phyloP scores from a whole-genome alignment of 2,888 invertebrate genomes.

The Gastracanthus pulcherrimus region DNA sequence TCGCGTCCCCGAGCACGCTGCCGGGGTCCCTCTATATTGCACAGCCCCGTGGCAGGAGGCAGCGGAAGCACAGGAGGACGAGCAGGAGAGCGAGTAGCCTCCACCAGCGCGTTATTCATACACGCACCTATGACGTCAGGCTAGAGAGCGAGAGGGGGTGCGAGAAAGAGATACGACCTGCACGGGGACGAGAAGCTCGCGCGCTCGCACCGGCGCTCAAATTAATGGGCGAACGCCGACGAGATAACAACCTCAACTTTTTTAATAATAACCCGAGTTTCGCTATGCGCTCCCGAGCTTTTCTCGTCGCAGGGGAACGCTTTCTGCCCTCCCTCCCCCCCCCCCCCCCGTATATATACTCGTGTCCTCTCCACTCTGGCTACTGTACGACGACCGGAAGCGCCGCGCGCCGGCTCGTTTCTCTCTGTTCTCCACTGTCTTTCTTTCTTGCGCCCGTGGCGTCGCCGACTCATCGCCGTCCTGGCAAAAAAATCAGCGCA shows the following conservation, averaged over 20 bases:
- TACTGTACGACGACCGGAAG: background rate
- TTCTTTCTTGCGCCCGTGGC: background rate
- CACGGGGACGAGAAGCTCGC: background rate
- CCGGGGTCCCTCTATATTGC: background rate
- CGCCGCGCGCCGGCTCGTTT: background rate
- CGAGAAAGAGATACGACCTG: background rate
- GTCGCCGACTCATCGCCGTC: background rate
- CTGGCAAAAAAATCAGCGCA: background rate
- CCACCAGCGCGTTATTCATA: constrained; percentile 11
- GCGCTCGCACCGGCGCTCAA: constrained; percentile 62
- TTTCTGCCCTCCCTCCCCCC: background rate
- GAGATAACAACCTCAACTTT: constrained; percentile 73
- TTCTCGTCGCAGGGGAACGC: constrained; percentile 19
- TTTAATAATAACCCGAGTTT: constrained; percentile 71
- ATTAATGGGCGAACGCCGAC: constrained; percentile 70
- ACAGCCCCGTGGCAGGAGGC: no score
- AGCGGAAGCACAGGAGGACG: no score
- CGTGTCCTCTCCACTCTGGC: background rate
- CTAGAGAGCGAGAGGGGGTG: background rate
- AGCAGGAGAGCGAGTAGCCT: background rate
- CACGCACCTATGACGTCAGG: constrained; percentile 12
- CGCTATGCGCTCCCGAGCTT: background rate
- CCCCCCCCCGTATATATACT: no score
- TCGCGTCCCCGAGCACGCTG: background rate
- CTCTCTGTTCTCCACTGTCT: background rate